Percentiles rank a stretch among this genome's conserved stretches.
These are phyloP conservation scores for Siderastrea siderea DNA, from an alignment of 92 coral and sea anemone species.

Conservation along the genomic window DNA sequence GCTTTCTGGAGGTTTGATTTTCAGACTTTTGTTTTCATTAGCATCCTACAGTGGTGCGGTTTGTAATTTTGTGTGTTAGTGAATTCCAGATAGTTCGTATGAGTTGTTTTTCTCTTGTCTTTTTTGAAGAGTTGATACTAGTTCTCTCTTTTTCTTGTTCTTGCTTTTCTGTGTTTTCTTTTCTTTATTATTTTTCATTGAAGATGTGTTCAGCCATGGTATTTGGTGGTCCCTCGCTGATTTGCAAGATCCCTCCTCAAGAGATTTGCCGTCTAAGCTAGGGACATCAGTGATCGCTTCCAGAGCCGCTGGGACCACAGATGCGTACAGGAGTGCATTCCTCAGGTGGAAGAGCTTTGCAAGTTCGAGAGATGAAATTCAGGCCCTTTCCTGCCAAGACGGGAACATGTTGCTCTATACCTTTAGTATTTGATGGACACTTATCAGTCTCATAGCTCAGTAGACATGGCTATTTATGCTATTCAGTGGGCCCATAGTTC, in stretches of 20 bases:
- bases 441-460: constrained; percentile 38
- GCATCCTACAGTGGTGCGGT: neutral
- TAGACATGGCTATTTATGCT: constrained; percentile 73
- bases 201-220: constrained; percentile 33
- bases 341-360: constrained; percentile 52
- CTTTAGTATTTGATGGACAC: constrained; percentile 55
- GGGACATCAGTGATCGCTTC: constrained; percentile 55
- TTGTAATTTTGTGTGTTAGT: neutral
- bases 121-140: neutral
- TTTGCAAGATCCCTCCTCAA: constrained; percentile 15
- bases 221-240: constrained; percentile 1
- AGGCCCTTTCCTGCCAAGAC: constrained; percentile 48
- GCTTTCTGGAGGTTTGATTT: neutral
- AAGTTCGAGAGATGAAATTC: constrained; percentile 23
- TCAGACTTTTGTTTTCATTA: constrained; percentile 1
- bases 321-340: constrained; percentile 58
- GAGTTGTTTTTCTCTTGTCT: neutral
- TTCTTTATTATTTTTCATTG: neutral
- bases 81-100: neutral
- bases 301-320: constrained; percentile 58
- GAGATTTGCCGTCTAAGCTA: constrained; percentile 38
- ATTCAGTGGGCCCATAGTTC: constrained; percentile 65
- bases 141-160: neutral
- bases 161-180: neutral
- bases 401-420: constrained; percentile 50